Percentiles rank a stretch among this genome's conserved stretches.
Evolutionary conservation across 1,140 invertebrate species (phyloP).

Genomic region (Lutraria rhynchaena): DNA sequence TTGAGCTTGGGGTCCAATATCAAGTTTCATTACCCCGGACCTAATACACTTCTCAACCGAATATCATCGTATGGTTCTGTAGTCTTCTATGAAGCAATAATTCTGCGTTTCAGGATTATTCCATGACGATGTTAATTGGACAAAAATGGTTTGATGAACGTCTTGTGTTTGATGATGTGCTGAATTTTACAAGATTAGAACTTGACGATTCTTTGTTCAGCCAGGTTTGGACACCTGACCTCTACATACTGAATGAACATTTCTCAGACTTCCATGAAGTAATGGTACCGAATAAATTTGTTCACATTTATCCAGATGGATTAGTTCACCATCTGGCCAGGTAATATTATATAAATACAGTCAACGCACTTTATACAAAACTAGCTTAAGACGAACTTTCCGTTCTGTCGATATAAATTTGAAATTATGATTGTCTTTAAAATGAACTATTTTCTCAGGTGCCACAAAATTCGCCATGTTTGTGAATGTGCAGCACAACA

Average conservation of each 20-base stretch:
- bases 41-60: too few relatives aligned
- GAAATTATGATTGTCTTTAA: too few relatives aligned
- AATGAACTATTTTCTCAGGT: too few relatives aligned
- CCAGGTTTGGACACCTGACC: conserved; percentile 81
- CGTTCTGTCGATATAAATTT: too few relatives aligned
- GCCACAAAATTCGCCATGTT: too few relatives aligned
- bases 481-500: too few relatives aligned
- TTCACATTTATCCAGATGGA: conserved; percentile 84
- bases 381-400: too few relatives aligned
- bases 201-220: conserved; percentile 43
- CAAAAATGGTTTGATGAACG: conserved; percentile 85
- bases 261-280: conserved; percentile 82
- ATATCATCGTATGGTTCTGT: too few relatives aligned
- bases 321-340: conserved; percentile 85
- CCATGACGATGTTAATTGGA: conserved; percentile 85
- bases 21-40: too few relatives aligned
- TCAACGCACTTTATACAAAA: too few relatives aligned
- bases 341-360: too few relatives aligned
- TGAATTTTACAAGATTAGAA: conserved; percentile 80
- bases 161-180: conserved; percentile 69
- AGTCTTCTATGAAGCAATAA: background rate
- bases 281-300: conserved; percentile 82
- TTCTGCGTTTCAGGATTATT: conserved; percentile 85
- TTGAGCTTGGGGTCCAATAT: too few relatives aligned
- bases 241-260: conserved; percentile 83